Percentiles rank a stretch among this genome's conserved stretches.
Evolutionary conservation across 2,888 invertebrate species (phyloP).

Genomic region (Iphiclides podalirius): DNA sequence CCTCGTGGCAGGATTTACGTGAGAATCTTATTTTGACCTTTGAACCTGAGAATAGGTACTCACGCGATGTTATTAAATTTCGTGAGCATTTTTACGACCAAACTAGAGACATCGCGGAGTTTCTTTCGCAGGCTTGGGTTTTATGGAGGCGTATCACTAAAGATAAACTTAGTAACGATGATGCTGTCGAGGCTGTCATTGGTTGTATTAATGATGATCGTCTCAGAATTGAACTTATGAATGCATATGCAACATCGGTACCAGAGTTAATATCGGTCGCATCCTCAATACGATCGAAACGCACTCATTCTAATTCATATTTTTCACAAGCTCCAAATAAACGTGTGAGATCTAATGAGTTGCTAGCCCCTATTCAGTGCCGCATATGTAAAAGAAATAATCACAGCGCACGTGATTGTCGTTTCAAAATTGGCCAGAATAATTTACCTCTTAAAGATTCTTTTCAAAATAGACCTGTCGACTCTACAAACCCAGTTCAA

Average conservation of each 20-base stretch:
- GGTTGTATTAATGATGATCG: conserved; percentile 32
- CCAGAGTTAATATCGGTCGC: conserved; percentile 26
- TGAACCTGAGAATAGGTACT: conserved; percentile 24
- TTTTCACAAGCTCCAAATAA: no score
- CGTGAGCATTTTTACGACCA: conserved; percentile 23
- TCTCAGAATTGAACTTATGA: conserved; percentile 30
- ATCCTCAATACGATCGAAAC: conserved; percentile 18
- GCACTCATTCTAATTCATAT: no score
- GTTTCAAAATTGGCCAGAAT: no score
- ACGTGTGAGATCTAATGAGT: no score
- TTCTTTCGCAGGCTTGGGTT: not conserved
- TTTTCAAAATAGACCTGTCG: no score
- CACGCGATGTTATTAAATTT: conserved; percentile 26
- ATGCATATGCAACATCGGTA: conserved; percentile 13
- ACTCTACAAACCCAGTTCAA: no score
- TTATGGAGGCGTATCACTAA: no score
- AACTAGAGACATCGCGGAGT: conserved; percentile 25
- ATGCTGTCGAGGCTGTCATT: conserved; percentile 33
- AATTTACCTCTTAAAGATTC: no score
- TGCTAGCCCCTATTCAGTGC: no score
- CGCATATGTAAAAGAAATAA: no score
- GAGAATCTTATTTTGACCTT: conserved; percentile 25
- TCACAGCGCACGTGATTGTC: no score
- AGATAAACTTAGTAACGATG: no score
- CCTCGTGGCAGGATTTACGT: conserved; percentile 23